Evolutionary conservation across 2,113 vertebrate genomes (phyloP).

Genomic region (Colistium nudipinnis): DNA sequence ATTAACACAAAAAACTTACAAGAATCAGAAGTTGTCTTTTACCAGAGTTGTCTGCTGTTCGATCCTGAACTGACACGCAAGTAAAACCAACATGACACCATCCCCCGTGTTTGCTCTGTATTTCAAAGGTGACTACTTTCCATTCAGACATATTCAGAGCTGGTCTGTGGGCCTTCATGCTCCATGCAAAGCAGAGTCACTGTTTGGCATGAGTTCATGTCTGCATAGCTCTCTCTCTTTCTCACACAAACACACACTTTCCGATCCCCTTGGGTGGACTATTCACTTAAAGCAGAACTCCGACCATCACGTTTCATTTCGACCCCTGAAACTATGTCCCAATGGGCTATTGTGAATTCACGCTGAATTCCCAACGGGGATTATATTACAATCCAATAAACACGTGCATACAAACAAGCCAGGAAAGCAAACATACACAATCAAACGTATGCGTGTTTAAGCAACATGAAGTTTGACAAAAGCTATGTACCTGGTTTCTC

Average conservation of each 20-base stretch:
- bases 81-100: conserved; percentile 54
- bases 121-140: conserved; percentile 52
- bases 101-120: conserved; percentile 16
- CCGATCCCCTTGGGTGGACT: no score
- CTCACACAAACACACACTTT: conserved; percentile 2
- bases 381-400: no score
- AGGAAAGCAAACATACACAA: conserved; percentile 23
- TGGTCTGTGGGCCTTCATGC: conserved; percentile 18
- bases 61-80: conserved; percentile 7
- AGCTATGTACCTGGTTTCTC: conserved; percentile 13
- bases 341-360: no score
- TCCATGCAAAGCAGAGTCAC: conserved; percentile 43
- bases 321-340: no score
- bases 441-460: conserved; percentile 1
- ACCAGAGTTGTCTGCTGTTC: neutral
- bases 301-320: no score
- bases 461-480: neutral
- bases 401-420: neutral
- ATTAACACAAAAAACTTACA: neutral
- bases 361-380: neutral
- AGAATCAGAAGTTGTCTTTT: neutral
- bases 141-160: conserved; percentile 48
- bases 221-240: conserved; percentile 27
- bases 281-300: no score
- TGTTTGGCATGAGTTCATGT: conserved; percentile 62